Evolutionary conservation across 2,888 invertebrate species (phyloP).

Genomic region (Ischnus inquisitorius): DNA sequence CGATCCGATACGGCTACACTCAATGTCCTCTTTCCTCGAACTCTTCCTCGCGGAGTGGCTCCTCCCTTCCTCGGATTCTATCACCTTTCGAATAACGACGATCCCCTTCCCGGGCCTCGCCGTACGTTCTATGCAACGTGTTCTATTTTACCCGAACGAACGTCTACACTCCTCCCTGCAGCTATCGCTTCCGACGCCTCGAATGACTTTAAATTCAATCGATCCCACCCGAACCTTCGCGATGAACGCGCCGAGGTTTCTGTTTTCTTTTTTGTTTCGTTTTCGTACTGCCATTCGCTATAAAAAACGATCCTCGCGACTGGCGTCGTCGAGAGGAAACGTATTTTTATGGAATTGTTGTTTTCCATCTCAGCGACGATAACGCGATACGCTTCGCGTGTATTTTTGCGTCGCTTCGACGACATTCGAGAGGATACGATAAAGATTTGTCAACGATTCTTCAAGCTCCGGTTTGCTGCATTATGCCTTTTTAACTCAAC

Average conservation of each 20-base stretch:
- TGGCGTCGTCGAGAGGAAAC: too few relatives aligned
- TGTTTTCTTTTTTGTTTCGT: slow-evolving; percentile 10
- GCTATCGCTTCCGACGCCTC: slow-evolving; percentile 37
- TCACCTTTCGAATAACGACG: slow-evolving; percentile 49
- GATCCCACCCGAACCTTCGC: slow-evolving; percentile 12
- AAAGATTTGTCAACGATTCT: too few relatives aligned
- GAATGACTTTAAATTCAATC: slow-evolving; percentile 53
- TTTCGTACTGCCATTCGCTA: neutral
- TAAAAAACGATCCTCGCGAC: too few relatives aligned
- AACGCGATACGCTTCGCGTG: too few relatives aligned
- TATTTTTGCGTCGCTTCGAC: too few relatives aligned
- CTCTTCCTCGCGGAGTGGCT: neutral
- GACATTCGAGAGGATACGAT: too few relatives aligned
- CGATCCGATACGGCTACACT: slow-evolving; percentile 29
- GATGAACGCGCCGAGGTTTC: neutral
- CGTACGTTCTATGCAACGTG: slow-evolving; percentile 34
- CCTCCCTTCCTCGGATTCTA: slow-evolving; percentile 5
- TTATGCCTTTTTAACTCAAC: too few relatives aligned
- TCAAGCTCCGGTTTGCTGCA: too few relatives aligned
- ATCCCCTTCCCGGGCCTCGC: neutral
- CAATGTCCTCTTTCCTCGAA: slow-evolving; percentile 11
- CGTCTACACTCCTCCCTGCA: neutral
- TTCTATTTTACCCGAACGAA: slow-evolving; percentile 25
- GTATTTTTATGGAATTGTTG: too few relatives aligned
- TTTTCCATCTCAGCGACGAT: too few relatives aligned